These are phyloP conservation scores for Pachycephus smyrnensis DNA, from an alignment of 2,888 invertebrate genomes.

Conservation along the genomic window DNA sequence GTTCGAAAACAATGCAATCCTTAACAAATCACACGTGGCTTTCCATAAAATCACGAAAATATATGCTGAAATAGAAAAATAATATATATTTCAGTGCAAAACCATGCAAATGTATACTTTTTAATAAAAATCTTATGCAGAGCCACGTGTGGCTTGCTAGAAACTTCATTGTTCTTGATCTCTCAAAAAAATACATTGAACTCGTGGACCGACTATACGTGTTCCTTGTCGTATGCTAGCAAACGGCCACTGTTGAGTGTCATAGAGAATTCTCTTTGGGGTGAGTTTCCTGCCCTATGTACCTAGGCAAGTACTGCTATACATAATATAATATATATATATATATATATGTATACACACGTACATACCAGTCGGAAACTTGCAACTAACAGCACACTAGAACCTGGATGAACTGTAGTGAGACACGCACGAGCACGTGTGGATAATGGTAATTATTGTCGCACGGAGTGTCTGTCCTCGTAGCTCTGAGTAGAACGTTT, in stretches of 20 bases:
- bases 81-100: too few relatives aligned
- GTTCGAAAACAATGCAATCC: too few relatives aligned
- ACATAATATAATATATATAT: neutral
- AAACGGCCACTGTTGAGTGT: neutral
- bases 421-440: conserved; percentile 6
- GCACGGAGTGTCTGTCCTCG: neutral
- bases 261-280: neutral
- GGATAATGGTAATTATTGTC: conserved; percentile 14
- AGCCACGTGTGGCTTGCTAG: too few relatives aligned
- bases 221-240: neutral
- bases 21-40: too few relatives aligned
- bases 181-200: too few relatives aligned
- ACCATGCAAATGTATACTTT: too few relatives aligned
- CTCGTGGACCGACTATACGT: neutral
- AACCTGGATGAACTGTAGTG: neutral
- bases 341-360: neutral
- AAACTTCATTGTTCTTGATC: too few relatives aligned
- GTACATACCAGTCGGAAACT: neutral
- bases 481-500: neutral
- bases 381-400: neutral
- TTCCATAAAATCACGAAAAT: too few relatives aligned
- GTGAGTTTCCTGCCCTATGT: neutral
- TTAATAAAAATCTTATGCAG: too few relatives aligned
- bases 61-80: too few relatives aligned
- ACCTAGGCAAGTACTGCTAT: neutral